phyloP scores from a whole-genome alignment of 2,113 vertebrate species.

The Gambusia affinis region DNA sequence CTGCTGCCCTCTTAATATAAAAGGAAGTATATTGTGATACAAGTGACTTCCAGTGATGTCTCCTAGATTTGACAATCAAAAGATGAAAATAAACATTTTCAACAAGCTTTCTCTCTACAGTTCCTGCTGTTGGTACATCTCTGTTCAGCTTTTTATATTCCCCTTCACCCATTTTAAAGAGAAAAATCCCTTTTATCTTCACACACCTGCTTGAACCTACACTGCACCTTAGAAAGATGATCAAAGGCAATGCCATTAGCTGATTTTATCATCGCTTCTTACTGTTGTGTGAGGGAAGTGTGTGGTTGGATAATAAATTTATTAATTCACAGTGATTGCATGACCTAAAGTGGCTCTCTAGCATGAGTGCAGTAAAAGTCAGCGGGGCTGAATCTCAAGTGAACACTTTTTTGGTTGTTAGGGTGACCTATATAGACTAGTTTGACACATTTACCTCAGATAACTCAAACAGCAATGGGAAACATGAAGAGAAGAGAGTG shows the following conservation, averaged over 20 bases:
- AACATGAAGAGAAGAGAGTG: conserved; percentile 18
- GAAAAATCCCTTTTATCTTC: too few species aligned
- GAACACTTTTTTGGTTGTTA: conserved; percentile 44
- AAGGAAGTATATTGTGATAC: conserved; percentile 65
- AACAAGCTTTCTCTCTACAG: conserved; percentile 2
- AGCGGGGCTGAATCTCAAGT: conserved; percentile 38
- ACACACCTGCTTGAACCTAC: too few species aligned
- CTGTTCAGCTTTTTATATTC: background rate
- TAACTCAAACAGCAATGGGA: conserved; percentile 42
- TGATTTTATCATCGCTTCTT: conserved; percentile 17
- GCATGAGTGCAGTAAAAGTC: conserved; percentile 45
- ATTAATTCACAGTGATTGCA: conserved; percentile 2
- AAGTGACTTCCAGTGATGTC: conserved; percentile 42
- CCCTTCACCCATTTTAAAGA: background rate
- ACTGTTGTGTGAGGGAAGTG: background rate
- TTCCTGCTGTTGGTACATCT: background rate
- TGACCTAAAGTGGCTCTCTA: conserved; percentile 36
- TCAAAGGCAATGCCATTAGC: background rate
- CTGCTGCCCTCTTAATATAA: conserved; percentile 55
- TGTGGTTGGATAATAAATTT: background rate
- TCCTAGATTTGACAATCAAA: conserved; percentile 37
- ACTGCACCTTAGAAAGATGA: too few species aligned
- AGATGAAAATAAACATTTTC: conserved; percentile 27
- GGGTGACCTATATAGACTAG: conserved; percentile 63
- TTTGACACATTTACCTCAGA: conserved; percentile 69